Evolutionary conservation across 2,113 vertebrate genomes (phyloP).

Genomic region (Crotalus viridis): DNA sequence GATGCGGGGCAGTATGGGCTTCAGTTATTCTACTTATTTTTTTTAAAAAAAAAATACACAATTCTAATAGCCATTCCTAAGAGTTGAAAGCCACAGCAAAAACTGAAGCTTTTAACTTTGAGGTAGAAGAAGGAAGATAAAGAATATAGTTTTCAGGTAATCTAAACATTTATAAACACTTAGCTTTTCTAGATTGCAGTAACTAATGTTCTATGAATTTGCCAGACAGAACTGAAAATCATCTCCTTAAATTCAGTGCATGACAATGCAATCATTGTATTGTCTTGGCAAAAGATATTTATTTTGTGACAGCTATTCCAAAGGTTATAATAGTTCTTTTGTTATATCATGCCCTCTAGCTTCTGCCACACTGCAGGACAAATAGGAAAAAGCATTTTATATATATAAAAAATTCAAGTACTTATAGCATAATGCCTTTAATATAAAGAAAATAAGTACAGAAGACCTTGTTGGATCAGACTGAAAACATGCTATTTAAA

Average conservation of each 20-base stretch:
- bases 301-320: constrained; percentile 15
- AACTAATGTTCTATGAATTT: too few species aligned
- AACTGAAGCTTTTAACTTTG: too few species aligned
- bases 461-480: not conserved
- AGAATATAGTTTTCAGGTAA: too few species aligned
- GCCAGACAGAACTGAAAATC: not conserved
- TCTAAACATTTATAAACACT: too few species aligned
- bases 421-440: constrained; percentile 27
- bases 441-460: not conserved
- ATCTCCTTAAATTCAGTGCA: not conserved
- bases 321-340: constrained; percentile 35
- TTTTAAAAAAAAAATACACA: too few species aligned
- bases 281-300: constrained; percentile 36
- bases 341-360: constrained; percentile 33
- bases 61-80: too few species aligned
- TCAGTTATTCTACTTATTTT: too few species aligned
- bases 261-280: not conserved
- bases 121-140: too few species aligned
- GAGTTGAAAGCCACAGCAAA: too few species aligned
- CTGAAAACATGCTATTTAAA: not conserved
- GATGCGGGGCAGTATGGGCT: not conserved
- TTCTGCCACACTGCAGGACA: constrained; percentile 45
- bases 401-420: constrained; percentile 4
- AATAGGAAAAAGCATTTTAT: constrained; percentile 17
- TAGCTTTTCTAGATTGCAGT: too few species aligned